Evolutionary conservation across 2,113 vertebrate genomes (phyloP), one percentile per base, ranked within the genome.

Genomic region (Chinchilla lanigera): DNA sequence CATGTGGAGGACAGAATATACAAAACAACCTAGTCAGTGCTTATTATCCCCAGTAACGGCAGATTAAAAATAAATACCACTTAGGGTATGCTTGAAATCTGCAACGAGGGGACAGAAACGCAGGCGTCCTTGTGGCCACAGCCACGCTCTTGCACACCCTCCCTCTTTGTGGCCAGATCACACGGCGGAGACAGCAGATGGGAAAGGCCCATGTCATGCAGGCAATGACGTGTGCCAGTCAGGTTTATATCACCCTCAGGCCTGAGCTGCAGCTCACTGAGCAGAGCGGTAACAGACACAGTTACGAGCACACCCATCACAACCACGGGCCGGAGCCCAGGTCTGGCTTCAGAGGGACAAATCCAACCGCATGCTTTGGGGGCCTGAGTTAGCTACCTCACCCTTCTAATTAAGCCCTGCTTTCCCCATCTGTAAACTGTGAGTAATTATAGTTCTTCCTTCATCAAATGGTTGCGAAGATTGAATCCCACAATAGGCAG

Each of bases 391-490:
- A 81, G 65, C 47, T 35, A 88, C 41, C 47, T 73, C 2, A 1
- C 9, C 30, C 82, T n/a, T 77, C 87, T 78, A 78, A 50, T 50
- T 71, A 77, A 89, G 60, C 56, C 85, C 86, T 26, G 4, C 82
- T 16, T 60, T 93, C 73, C 71, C 60, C 86, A 30, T 83, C 58
- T 90, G 54, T 78, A 95, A 94, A 94, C 73, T 73, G 65, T 17
- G 30, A 86, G 50, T 71, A 75, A 81, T 52, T 77, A 56, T 11
- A 82, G 44, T 69, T 86, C 65, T 52, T 50, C 14, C 5, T 26
- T 73, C 54, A n/a, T 63, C 73, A 91, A 84, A 60, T 7, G 6
- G 14, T 82, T 10, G 13, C 47, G 13, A 94, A 87, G 87, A 69
- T 83, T 54, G 44, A 92, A 89, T 33, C 30, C 60, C 47, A 13